Percentiles rank a stretch among this genome's conserved stretches.
Evolutionary conservation across 2,888 invertebrate species (phyloP).

Genomic region (Rhamphomyia laevipes): DNA sequence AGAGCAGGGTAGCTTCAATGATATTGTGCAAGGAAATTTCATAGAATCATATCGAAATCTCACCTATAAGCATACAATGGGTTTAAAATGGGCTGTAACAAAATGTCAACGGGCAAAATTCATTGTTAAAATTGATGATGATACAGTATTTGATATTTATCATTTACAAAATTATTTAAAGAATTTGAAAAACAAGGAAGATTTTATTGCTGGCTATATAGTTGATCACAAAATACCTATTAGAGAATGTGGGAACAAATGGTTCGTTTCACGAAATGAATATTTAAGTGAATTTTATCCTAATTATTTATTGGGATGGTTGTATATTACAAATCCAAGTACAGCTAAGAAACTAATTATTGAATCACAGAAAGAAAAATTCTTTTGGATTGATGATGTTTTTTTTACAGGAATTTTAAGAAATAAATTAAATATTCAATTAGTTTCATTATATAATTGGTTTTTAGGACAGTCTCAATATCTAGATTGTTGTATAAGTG

Average conservation of each 20-base stretch:
- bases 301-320: slow-evolving; percentile 71
- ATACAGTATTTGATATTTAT: slow-evolving; percentile 60
- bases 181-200: slow-evolving; percentile 24
- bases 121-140: slow-evolving; percentile 72
- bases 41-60: slow-evolving; percentile 65
- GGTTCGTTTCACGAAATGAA: slow-evolving; percentile 63
- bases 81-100: slow-evolving; percentile 58
- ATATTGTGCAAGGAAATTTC: slow-evolving; percentile 67
- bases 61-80: slow-evolving; percentile 73
- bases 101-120: slow-evolving; percentile 49
- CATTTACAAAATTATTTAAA: slow-evolving; percentile 41
- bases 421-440: slow-evolving; percentile 43
- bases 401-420: slow-evolving; percentile 71
- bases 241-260: slow-evolving; percentile 58
- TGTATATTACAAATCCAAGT: slow-evolving; percentile 61
- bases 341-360: slow-evolving; percentile 47
- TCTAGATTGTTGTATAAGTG: slow-evolving; percentile 60
- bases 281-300: slow-evolving; percentile 53
- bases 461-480: slow-evolving; percentile 61
- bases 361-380: slow-evolving; percentile 44
- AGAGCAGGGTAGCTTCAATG: slow-evolving; percentile 52
- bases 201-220: slow-evolving; percentile 52
- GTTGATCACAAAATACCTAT: slow-evolving; percentile 51
- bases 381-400: slow-evolving; percentile 90
- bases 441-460: slow-evolving; percentile 46